phyloP scores from a whole-genome alignment of 35 echinoderm and acorn worm species.

The Acanthaster planci region DNA sequence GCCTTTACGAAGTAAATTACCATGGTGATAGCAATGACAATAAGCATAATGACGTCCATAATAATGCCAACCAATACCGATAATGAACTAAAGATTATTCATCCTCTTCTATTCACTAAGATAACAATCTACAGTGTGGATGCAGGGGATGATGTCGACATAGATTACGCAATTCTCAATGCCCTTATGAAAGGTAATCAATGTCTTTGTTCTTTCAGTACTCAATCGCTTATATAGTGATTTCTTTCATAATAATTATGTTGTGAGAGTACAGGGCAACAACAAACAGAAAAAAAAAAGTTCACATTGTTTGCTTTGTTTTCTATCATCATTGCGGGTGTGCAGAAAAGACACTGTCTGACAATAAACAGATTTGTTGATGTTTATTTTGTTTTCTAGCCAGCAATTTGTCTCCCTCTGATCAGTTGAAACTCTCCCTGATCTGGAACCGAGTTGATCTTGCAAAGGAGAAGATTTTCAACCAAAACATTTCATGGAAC shows the following conservation, averaged over 20 bases:
- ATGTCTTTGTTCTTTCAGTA: too few species aligned
- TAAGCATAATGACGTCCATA: background rate
- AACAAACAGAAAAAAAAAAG: too few species aligned
- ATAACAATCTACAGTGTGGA: slow-evolving; percentile 82
- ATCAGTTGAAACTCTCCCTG: slow-evolving; percentile 83
- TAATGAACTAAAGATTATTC: background rate
- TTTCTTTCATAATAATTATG: too few species aligned
- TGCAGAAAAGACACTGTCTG: too few species aligned
- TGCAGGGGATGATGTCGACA: slow-evolving; percentile 54
- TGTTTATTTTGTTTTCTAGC: slow-evolving; percentile 46
- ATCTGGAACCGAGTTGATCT: slow-evolving; percentile 92
- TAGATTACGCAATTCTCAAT: slow-evolving; percentile 75
- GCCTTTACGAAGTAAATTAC: too few species aligned
- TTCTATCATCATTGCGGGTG: too few species aligned
- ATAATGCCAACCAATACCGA: too few species aligned
- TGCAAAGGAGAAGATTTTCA: slow-evolving; percentile 85
- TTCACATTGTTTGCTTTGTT: too few species aligned
- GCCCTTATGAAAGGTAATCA: slow-evolving; percentile 85
- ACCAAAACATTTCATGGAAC: slow-evolving; percentile 38
- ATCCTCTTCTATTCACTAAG: slow-evolving; percentile 27
- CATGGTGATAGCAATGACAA: background rate
- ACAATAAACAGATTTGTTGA: too few species aligned
- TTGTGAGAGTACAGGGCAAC: too few species aligned
- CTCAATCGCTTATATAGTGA: too few species aligned
- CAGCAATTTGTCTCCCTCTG: slow-evolving; percentile 65